Evolutionary conservation across 2,113 vertebrate genomes (phyloP).

Genomic region (Ceuthmochares aereus): DNA sequence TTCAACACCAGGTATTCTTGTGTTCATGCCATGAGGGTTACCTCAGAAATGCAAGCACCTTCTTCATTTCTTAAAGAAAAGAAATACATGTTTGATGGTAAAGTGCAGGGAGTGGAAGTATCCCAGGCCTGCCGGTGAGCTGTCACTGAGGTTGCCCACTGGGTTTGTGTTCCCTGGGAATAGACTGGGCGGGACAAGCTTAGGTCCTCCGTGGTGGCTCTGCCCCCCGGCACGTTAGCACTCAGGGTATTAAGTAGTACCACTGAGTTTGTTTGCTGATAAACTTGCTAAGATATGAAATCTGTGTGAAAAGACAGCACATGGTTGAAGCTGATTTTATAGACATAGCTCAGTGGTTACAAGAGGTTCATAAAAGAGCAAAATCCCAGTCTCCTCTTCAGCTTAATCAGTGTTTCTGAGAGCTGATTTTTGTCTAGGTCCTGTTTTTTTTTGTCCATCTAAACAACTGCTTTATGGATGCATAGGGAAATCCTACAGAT

Average conservation of each 20-base stretch:
- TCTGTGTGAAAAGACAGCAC: background rate
- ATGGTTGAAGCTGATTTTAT: background rate
- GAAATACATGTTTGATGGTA: background rate
- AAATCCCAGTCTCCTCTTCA: background rate
- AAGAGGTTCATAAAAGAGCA: background rate
- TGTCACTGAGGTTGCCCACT: background rate
- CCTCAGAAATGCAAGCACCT: background rate
- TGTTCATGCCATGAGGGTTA: rapidly evolving
- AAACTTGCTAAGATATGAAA: background rate
- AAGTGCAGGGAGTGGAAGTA: background rate
- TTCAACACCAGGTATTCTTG: background rate
- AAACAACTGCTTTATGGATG: background rate
- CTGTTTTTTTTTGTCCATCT: background rate
- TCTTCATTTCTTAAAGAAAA: background rate
- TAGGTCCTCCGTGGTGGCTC: background rate
- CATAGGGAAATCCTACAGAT: background rate
- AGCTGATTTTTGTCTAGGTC: background rate
- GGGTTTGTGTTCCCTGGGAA: background rate
- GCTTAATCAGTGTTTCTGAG: background rate
- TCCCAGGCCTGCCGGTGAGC: background rate
- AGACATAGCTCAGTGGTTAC: background rate
- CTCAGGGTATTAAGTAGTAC: background rate
- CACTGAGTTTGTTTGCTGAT: background rate
- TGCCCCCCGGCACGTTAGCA: background rate
- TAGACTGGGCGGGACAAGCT: background rate